Evolutionary conservation across 1,140 invertebrate species (phyloP), one percentile per base, ranked within the genome.

Genomic region (Hyles vespertilio): DNA sequence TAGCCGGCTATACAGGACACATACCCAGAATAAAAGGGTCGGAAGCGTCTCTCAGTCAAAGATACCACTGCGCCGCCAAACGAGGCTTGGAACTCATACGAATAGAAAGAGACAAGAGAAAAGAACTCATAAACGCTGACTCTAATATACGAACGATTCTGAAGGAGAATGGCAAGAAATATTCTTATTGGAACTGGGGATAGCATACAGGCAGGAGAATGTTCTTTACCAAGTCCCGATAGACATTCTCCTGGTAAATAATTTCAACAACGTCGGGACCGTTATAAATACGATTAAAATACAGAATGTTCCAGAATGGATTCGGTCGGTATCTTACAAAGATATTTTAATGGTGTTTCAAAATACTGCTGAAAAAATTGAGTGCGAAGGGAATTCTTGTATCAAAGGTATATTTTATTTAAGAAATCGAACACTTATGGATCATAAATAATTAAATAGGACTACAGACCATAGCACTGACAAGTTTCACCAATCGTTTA

Each of bases 1-100:
- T 94, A 59, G 92, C 93, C 2, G 93, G 93, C 1, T 94, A 94
- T 70, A 94, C 93, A 0, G 93, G 93, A 33, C 93, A 94, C 69
- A 94, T 94, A 50, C 93, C 93, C 22, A 83, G 92, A 46, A 91
- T 93, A 5, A 93, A 91, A 65, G 91, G 91, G 4, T 91, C 90
- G 2, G 92, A 94, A 73, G 91, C 92, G 4, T 93, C 92, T 0
- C 78, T 94, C 5, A 94, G 93, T 33, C 92, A 93, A 77, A 79
- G 93, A 51, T 94, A 93, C 69, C 91, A 92, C 47, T 92, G 92
- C 69, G 92, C 93, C 2, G 93, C 93, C 3, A 93, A 90, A 79
- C 91, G 90, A 34, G 93, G 93, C 32, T 75, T 94, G 3, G 90
- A 92, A 68, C 73, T 92, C 4, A 87, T 94, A 43, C 87, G 91